Base-by-base conservation (phyloP, 2,888 invertebrate species). In the Pilophorus perplexus region DNA sequence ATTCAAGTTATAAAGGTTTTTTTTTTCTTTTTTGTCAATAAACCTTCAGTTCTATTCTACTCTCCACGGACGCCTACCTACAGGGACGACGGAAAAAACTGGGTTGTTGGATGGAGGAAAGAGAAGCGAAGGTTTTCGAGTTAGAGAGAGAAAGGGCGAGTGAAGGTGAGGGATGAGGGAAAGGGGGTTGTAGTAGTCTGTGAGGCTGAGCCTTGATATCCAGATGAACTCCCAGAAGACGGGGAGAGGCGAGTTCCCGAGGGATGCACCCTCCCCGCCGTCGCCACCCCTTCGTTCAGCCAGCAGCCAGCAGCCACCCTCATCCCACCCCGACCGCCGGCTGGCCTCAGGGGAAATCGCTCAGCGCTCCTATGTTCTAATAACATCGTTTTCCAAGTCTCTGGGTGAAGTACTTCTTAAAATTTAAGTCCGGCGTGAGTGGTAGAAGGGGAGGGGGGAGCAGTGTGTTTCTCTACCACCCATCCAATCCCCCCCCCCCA, bases 1-100 rank as follows among this genome's bases (percentile, higher is more conserved):
- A n/a, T n/a, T n/a, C n/a, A n/a, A n/a, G n/a, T n/a, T n/a, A n/a
- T n/a, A n/a, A n/a, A n/a, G n/a, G n/a, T n/a, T n/a, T n/a, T n/a
- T n/a, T n/a, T n/a, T n/a, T n/a, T n/a, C n/a, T n/a, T n/a, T n/a
- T 46, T 46, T 46, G 46, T 46, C 46, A 46, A 46, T 46, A 46
- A 46, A 46, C 23, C 25, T 46, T 46, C 46, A 10, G 22, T 22
- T n/a, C 5, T 12, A 46, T 46, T 22, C 20, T 22, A 22, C 10
- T 46, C 46, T 25, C 46, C 23, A 46, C 10, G 23, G 46, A 46
- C 46, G 25, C 23, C 23, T 14, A 46, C 46, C 46, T 46, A 46
- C 23, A 46, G 25, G 46, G 46, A 46, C 25, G 46, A 46, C 25
- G 25, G 46, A 23, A 46, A 46, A 46, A 46, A 46, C 20, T 46